Percentiles rank a stretch among this genome's conserved stretches.
These are phyloP conservation scores for Brassicogethes aeneus DNA, from an alignment of 2,888 invertebrate species.

Conservation along the genomic window DNA sequence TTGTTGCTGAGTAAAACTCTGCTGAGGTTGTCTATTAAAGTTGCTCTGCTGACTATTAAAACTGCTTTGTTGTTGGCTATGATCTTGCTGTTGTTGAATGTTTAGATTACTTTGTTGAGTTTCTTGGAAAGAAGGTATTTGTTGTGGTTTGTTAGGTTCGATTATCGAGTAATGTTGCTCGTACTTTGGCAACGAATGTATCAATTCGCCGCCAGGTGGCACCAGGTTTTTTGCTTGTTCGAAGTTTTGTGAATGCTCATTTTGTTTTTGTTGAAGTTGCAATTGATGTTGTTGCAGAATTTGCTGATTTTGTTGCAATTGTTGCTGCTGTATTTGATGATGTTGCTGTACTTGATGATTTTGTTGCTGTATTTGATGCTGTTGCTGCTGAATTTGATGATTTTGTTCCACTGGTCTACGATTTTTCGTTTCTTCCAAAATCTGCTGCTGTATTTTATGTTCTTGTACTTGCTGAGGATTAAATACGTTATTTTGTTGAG, in stretches of 20 bases:
- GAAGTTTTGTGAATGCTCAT: slow-evolving; percentile 23
- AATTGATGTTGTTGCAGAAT: slow-evolving; percentile 7
- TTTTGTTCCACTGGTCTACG: slow-evolving; percentile 11
- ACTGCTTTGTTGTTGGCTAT: slow-evolving; percentile 11
- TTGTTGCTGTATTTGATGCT: slow-evolving; percentile 17
- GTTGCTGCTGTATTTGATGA: slow-evolving; percentile 22
- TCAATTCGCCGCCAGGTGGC: slow-evolving; percentile 62
- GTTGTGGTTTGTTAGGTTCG: slow-evolving; percentile 21
- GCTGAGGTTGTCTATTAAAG: slow-evolving; percentile 13
- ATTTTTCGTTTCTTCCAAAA: no score
- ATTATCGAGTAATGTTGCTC: slow-evolving; percentile 68
- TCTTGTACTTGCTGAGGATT: slow-evolving; percentile 15
- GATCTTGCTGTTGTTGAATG: slow-evolving; percentile 10
- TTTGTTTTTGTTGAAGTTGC: slow-evolving; percentile 20
- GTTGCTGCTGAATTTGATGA: slow-evolving; percentile 31
- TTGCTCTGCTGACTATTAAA: background rate
- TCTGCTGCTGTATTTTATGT: slow-evolving; percentile 7
- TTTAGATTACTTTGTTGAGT: slow-evolving; percentile 13
- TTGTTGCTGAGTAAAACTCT: slow-evolving; percentile 7
- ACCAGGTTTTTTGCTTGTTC: slow-evolving; percentile 38
- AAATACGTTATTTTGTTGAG: slow-evolving; percentile 16
- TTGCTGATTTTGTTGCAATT: slow-evolving; percentile 12
- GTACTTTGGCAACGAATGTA: slow-evolving; percentile 67
- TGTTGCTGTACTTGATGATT: slow-evolving; percentile 26
- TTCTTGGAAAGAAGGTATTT: slow-evolving; percentile 17